Evolutionary conservation across 2,888 invertebrate species (phyloP).

Genomic region (Eupithecia vulgata): DNA sequence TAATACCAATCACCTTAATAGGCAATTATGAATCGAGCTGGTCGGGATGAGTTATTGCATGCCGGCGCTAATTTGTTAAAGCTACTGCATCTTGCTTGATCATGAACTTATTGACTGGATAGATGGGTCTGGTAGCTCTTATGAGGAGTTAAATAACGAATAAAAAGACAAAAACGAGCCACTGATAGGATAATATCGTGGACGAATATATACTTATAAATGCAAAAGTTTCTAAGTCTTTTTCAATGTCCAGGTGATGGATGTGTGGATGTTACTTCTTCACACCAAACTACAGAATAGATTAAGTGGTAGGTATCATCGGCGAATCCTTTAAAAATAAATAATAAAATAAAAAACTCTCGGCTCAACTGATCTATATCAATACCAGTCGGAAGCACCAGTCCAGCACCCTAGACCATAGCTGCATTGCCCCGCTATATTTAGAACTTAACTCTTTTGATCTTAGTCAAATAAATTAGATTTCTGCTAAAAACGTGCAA

Average conservation of each 20-base stretch:
- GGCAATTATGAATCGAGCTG: conserved; percentile 19
- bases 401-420: no score
- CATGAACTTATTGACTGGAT: neutral
- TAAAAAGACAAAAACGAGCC: neutral
- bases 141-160: neutral
- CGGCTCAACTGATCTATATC: no score
- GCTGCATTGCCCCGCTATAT: no score
- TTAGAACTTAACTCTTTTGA: neutral
- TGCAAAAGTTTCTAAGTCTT: no score
- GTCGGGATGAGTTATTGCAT: conserved; percentile 12
- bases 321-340: neutral
- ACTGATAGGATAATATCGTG: neutral
- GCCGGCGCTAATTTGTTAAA: neutral
- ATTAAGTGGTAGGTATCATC: neutral
- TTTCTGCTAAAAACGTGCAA: neutral
- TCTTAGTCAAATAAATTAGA: neutral
- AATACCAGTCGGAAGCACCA: no score
- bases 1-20: conserved; percentile 24
- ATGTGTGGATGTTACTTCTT: no score
- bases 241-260: no score
- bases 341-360: no score
- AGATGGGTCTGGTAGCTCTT: neutral
- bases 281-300: no score
- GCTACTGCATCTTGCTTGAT: conserved; percentile 3
- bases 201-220: neutral